Percentiles rank a stretch among this genome's conserved stretches.
Conservation (phyloP, 2,113 vertebrate species). For the Neomonachus schauinslandi region DNA sequence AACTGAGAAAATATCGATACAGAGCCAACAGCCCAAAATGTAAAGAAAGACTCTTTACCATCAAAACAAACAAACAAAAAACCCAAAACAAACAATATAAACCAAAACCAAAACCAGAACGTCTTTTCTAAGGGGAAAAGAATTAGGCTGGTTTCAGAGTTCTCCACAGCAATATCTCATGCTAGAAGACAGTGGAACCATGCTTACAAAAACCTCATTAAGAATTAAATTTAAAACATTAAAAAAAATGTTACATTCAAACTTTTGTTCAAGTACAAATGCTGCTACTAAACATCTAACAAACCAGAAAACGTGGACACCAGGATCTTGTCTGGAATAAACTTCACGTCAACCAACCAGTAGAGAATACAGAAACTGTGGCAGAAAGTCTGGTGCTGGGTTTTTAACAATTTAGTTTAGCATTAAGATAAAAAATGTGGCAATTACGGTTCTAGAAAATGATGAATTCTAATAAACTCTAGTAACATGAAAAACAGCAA, state of each 20-base stretch:
- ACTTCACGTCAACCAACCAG: not conserved
- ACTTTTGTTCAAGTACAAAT: not conserved
- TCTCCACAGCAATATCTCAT: not conserved
- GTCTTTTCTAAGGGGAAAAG: not conserved
- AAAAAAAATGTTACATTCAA: not conserved
- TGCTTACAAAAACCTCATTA: not conserved
- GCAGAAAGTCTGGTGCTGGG: not conserved
- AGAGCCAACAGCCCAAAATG: not conserved
- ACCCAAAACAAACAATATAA: not conserved
- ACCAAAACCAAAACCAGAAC: not conserved
- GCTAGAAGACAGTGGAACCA: not conserved
- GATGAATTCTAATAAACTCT: not conserved
- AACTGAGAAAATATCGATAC: not conserved
- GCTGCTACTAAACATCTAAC: not conserved
- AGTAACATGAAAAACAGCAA: not conserved
- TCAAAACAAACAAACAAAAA: not conserved
- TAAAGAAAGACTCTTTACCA: not conserved
- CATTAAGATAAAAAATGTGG: not conserved
- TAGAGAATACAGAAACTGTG: not conserved
- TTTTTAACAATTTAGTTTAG: not conserved
- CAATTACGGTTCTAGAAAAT: not conserved
- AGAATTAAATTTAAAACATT: not conserved
- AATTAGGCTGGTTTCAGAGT: not conserved
- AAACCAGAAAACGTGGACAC: not conserved
- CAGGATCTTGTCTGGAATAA: not conserved